Base-by-base conservation (phyloP, 2,888 invertebrate species). In the Apantesis nais region DNA sequence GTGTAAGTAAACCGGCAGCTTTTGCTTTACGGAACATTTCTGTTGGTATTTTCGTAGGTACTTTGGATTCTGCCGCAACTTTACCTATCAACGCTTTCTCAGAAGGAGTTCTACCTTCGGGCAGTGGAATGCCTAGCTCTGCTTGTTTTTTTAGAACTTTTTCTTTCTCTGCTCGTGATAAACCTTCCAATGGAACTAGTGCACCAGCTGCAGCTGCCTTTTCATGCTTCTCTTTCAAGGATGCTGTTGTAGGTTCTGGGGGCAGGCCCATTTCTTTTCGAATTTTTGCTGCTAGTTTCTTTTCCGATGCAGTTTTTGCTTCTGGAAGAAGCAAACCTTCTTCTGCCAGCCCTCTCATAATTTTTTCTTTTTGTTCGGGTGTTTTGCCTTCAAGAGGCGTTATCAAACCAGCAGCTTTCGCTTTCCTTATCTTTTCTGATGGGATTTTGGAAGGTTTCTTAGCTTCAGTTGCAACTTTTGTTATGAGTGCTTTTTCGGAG, bases 181-280 rank as follows among this genome's bases (percentile, higher is more conserved):
- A 78, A 2, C 83, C 81, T 70, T 81, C 78, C 39, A 83, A 68
- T 0, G 83, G 83, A 0, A 74, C 69, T 0, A 83, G 55, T 8
- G 78, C 12, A 2, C 85, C 85, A 1, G 75, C 77, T 2, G 78
- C 83, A 71, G 78, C 75, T 0, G 83, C 84, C 76, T 81, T 77
- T 16, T 74, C 69, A 29, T 72, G 76, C 66, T 74, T 82, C 68
- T 37, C 81, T 83, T 66, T 79, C 75, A 61, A 83, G 29, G 3
- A 61, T 9, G 74, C 22, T 12, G 82, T 77, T 73, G 77, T 80
- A 0, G 87, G 85, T n/a, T n/a, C n/a, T n/a, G n/a, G n/a, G n/a
- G n/a, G n/a, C n/a, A n/a, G n/a, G n/a, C n/a, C n/a, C n/a, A n/a
- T n/a, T n/a, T n/a, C n/a, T n/a, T n/a, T n/a, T n/a, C n/a, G n/a